phyloP scores from a whole-genome alignment of 2,888 invertebrate species.

The Carterocephalus palaemon region DNA sequence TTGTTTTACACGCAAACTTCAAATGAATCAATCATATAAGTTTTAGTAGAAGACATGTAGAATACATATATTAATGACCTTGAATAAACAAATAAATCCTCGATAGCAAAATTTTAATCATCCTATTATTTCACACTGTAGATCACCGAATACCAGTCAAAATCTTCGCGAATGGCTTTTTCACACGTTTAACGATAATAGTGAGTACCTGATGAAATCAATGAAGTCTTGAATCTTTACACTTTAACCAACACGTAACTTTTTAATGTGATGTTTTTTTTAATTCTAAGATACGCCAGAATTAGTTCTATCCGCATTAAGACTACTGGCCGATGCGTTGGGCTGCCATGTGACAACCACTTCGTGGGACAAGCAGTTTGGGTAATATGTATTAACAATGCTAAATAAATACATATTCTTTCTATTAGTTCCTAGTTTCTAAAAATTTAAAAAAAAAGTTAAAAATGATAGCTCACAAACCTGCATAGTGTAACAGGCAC shows the following conservation, averaged over 20 bases:
- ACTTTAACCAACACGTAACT: not conserved
- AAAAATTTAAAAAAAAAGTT: no score
- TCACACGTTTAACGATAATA: constrained; percentile 77
- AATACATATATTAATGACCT: no score
- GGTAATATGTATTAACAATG: constrained; percentile 49
- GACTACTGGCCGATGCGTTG: constrained; percentile 86
- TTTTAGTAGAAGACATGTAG: no score
- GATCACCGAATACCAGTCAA: constrained; percentile 81
- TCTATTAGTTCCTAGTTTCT: no score
- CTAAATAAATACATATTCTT: no score
- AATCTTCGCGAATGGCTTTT: constrained; percentile 82
- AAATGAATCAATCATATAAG: no score
- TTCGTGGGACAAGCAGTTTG: constrained; percentile 86
- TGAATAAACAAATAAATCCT: no score
- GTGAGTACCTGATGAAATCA: constrained; percentile 48
- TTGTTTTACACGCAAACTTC: no score
- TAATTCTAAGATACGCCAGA: constrained; percentile 80
- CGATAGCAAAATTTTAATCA: no score
- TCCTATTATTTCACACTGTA: constrained; percentile 36
- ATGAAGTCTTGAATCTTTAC: not conserved
- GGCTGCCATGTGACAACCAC: constrained; percentile 89
- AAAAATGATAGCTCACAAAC: no score
- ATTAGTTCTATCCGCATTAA: constrained; percentile 83
- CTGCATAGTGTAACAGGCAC: no score
- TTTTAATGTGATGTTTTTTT: constrained; percentile 14